Conservation (phyloP, 2,113 vertebrate species). For the Ascaphus truei region DNA sequence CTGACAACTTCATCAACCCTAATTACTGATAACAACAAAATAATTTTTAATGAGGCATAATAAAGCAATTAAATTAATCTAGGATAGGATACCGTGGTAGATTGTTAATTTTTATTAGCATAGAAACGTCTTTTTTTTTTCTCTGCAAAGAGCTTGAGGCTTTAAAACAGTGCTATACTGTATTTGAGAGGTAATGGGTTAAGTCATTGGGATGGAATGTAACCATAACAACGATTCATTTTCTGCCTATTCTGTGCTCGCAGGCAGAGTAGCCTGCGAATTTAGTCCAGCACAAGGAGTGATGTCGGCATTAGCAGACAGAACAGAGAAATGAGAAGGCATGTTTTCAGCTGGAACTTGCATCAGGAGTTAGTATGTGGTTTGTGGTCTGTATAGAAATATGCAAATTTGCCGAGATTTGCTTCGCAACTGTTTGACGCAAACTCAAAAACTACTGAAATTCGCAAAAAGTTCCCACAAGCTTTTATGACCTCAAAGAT, state of each 20-base stretch:
- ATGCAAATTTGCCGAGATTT: too few species aligned
- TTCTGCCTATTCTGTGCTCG: slow-evolving; percentile 32
- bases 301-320: slow-evolving; percentile 15
- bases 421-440: too few species aligned
- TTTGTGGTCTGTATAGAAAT: too few species aligned
- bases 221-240: slow-evolving; percentile 19
- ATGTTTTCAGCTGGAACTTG: neutral
- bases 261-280: slow-evolving; percentile 28
- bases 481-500: too few species aligned
- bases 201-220: slow-evolving; percentile 25
- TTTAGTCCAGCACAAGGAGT: slow-evolving; percentile 35
- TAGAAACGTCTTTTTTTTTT: neutral
- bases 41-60: slow-evolving; percentile 19
- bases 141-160: neutral
- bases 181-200: slow-evolving; percentile 11
- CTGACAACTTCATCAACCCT: slow-evolving; percentile 8
- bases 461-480: too few species aligned
- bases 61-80: slow-evolving; percentile 8
- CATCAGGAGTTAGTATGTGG: neutral
- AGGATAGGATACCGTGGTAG: neutral
- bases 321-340: slow-evolving; percentile 5
- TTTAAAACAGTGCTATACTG: neutral
- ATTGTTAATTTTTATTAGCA: neutral
- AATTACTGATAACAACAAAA: slow-evolving; percentile 20
- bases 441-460: too few species aligned